These are phyloP conservation scores for Pristionchus fissidentatus DNA, from an alignment of 2,888 invertebrate genomes.

Conservation along the genomic window DNA sequence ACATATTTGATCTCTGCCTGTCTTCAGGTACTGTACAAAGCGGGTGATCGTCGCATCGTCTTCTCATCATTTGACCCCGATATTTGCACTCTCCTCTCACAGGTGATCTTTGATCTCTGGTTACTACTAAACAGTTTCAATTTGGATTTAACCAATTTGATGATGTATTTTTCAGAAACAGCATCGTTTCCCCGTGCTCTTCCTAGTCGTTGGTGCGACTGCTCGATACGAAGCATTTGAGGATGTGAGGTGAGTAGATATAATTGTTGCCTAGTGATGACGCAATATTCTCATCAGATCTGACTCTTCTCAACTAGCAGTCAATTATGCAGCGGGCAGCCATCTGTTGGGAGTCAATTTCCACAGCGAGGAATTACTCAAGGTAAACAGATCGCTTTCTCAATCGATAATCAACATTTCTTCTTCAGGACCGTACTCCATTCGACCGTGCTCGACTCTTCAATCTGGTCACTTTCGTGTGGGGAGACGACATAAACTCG, in stretches of 20 bases:
- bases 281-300: conserved; percentile 49
- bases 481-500: conserved; percentile 96
- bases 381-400: conserved; percentile 80
- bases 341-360: conserved; percentile 85
- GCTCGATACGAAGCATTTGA: conserved; percentile 79
- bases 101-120: neutral
- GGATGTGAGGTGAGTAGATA: conserved; percentile 47
- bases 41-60: conserved; percentile 88
- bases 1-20: neutral
- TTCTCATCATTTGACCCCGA: conserved; percentile 97
- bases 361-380: conserved; percentile 88
- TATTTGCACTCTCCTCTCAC: conserved; percentile 87
- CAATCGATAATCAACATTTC: neutral
- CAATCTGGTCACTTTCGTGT: conserved; percentile 85
- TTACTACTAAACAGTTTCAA: too few relatives aligned
- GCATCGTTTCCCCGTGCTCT: conserved; percentile 95
- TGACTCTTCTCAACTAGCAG: conserved; percentile 66
- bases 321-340: conserved; percentile 70
- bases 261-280: neutral
- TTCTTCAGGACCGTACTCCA: conserved; percentile 58
- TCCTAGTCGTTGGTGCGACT: conserved; percentile 88
- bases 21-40: conserved; percentile 84
- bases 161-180: conserved; percentile 83
- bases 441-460: conserved; percentile 58
- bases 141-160: neutral